These are phyloP conservation scores for Callopanchax toddi DNA, from an alignment of 2,113 vertebrate species.

Conservation along the genomic window DNA sequence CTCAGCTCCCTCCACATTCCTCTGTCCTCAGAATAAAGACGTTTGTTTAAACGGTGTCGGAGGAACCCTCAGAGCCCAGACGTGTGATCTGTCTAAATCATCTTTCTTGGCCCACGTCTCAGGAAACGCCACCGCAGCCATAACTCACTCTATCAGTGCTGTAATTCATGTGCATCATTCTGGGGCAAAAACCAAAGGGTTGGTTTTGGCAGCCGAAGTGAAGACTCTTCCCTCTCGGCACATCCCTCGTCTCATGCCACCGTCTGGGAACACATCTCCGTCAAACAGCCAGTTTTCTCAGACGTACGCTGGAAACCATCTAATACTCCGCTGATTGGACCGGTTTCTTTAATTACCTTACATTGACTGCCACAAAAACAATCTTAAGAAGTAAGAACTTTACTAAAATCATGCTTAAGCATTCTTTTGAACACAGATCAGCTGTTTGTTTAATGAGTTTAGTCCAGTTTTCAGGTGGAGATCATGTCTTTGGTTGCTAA, in stretches of 20 bases:
- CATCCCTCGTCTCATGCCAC: constrained; percentile 59
- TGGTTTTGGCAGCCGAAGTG: constrained; percentile 32
- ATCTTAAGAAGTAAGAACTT: too few relatives aligned
- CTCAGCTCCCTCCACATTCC: constrained; percentile 58
- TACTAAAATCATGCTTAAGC: too few relatives aligned
- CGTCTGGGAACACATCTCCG: constrained; percentile 74
- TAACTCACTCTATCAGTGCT: constrained; percentile 58
- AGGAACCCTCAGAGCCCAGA: constrained; percentile 60
- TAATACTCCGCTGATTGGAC: not conserved
- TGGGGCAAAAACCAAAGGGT: constrained; percentile 68
- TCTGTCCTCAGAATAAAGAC: constrained; percentile 52
- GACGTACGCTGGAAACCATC: constrained; percentile 45
- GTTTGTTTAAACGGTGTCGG: constrained; percentile 74
- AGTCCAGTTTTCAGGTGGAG: too few relatives aligned
- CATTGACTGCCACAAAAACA: too few relatives aligned
- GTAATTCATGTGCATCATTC: constrained; percentile 62
- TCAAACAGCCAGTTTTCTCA: constrained; percentile 68
- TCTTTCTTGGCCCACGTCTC: constrained; percentile 62
- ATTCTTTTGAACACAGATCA: too few relatives aligned
- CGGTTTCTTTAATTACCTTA: too few relatives aligned
- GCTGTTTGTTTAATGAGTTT: too few relatives aligned
- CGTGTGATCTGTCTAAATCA: constrained; percentile 75
- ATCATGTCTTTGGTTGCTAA: too few relatives aligned
- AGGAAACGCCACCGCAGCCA: constrained; percentile 60
- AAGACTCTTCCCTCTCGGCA: constrained; percentile 44